Percentiles rank a stretch among this genome's conserved stretches.
These are phyloP conservation scores for Drosophila cognata DNA, from an alignment of 2,888 invertebrate species.

Conservation along the genomic window DNA sequence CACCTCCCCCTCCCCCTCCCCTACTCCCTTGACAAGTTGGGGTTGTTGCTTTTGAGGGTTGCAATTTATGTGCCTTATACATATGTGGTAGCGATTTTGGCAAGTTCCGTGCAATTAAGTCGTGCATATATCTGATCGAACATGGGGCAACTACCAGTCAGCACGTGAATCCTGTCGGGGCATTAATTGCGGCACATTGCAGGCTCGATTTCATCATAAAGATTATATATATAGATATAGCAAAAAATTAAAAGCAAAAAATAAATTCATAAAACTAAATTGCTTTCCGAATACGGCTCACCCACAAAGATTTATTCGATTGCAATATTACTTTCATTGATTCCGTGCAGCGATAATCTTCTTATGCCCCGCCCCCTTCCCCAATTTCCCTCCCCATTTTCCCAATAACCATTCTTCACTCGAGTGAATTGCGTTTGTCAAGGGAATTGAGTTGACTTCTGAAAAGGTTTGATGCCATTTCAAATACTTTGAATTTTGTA, in stretches of 20 bases:
- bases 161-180: slow-evolving; percentile 25
- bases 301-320: slow-evolving; percentile 52
- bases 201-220: slow-evolving; percentile 71
- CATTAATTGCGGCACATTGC: slow-evolving; percentile 65
- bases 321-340: slow-evolving; percentile 54
- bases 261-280: slow-evolving; percentile 73
- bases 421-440: slow-evolving; percentile 19
- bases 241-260: background rate
- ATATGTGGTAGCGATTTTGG: slow-evolving; percentile 26
- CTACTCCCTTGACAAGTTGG: slow-evolving; percentile 33
- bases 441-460: background rate
- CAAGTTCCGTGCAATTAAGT: slow-evolving; percentile 72
- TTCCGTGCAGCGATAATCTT: slow-evolving; percentile 52
- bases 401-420: slow-evolving; percentile 33
- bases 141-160: slow-evolving; percentile 37
- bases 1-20: slow-evolving; percentile 1
- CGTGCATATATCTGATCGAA: slow-evolving; percentile 53
- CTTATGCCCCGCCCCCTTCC: slow-evolving; percentile 15
- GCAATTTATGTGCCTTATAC: slow-evolving; percentile 1
- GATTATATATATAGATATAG: slow-evolving; percentile 43
- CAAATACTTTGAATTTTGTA: slow-evolving; percentile 7
- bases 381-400: background rate
- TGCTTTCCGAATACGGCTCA: slow-evolving; percentile 50
- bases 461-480: slow-evolving; percentile 9
- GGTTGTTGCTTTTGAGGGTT: slow-evolving; percentile 53